Base-by-base conservation (phyloP, 2,113 vertebrate species). In the Oenanthe melanoleuca region DNA sequence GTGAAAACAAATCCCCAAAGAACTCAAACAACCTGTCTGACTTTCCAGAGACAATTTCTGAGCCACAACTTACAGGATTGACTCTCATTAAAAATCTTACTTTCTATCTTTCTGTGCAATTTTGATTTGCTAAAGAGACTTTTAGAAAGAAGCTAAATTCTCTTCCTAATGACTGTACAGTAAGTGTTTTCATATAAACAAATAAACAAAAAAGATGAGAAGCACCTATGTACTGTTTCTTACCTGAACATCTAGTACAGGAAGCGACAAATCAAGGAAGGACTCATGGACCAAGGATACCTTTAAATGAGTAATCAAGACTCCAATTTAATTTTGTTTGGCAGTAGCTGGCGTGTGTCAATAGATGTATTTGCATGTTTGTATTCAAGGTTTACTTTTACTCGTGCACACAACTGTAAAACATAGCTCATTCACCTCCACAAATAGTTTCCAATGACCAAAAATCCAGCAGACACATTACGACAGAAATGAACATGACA, bases 191-290 rank as follows among this genome's bases (percentile, higher is more conserved):
- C 29, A 72, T 13, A 53, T 17, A 53, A 28, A 23, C 10, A 24
- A 77, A 72, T 20, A 64, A 80, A 78, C 10, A 50, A 5, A 22
- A 23, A 93, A 59, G 28, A 21, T 14, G 10, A 63, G 79, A 79
- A 64, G 60, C 59, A 78, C 72, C 19, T 49, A 75, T 1, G 1
- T 57, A 21, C 34, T 64, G 38, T 67, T 93, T 95, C 97, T 98
- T 98, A 99, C 99, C 99, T 99, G 97, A 89, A 98, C 98, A 93
- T 99, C 99, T 91, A 98, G 97, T 88, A 99, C 97, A 2, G 99
- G 99, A 60, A 99, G 99, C 0, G 99, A 99, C 86, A 99, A 98
- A 97, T 99, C 99, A 96, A 99, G 98, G 97, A 99, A 99, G 96
- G 98, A 98, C 96, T 99, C 99, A 23, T 98, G 99, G 63, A 99